Base-by-base conservation (phyloP, 92 coral and sea anemone species). In the Plumapathes pennacea region DNA sequence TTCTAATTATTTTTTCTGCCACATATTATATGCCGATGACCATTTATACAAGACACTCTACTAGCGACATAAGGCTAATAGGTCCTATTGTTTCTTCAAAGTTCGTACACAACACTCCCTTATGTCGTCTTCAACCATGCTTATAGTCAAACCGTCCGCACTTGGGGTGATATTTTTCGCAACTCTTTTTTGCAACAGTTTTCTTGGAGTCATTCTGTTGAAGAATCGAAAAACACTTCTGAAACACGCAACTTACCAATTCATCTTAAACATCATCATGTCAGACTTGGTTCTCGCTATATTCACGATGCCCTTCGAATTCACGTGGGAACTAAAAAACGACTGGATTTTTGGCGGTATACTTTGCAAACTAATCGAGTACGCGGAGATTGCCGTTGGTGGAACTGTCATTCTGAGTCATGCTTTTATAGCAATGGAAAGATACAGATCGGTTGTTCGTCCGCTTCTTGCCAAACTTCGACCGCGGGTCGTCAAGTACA, bases 341-440 rank as follows among this genome's bases (percentile, higher is more conserved):
- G 44, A 50, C 6, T 86, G 95, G 95, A 8, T 76, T 24, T 62
- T 76, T 24, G 82, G 89, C 10, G 32, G 37, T 1, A 45, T 37
- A 18, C 12, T 57, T 21, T 86, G 95, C 53, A 81, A 77, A 57
- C 60, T 86, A 4, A 30, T 81, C 33, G 89, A 81, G 57, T 81
- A 64, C 41, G 10, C 76, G 23, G 84, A 86, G 67, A 77, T 72
- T 7, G 53, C 58, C 22, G 80, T 77, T 3, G 58, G 69, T 3
- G 74, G 85, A 10, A 76, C 84, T 0, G 74, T 80, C 1, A 85
- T 86, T 7, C 49, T 61, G 4, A 57, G 81, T 13, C 81, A 80
- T 38, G 75, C 89, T 0, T 60, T 76, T 20, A 86, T 86, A 39
- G 85, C 95, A 1, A 50, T 71, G 10, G 95, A 86, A 54, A 78